A percentile compares a stretch with the other conserved stretches of the same genome.
Evolutionary conservation across 2,888 invertebrate genomes (phyloP).

Genomic region (Selenia dentaria): DNA sequence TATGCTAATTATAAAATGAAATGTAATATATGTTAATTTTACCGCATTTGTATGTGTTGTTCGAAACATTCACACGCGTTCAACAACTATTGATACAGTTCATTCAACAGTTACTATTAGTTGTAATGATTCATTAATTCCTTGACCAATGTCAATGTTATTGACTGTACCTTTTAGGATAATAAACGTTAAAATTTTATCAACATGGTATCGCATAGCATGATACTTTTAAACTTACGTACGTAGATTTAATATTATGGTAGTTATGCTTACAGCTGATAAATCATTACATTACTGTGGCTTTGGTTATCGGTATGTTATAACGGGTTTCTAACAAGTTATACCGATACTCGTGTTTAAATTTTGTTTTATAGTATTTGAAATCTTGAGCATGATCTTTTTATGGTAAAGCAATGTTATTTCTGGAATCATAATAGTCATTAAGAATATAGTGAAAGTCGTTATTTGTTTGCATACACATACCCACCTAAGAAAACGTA

Average conservation of each 20-base stretch:
- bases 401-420: not conserved
- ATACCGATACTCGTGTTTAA: conserved; percentile 13
- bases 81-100: conserved; percentile 3
- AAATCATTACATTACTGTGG: conserved; percentile 20
- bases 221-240: not conserved
- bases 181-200: no score
- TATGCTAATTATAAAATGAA: no score
- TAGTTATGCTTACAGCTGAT: conserved; percentile 40
- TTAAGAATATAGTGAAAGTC: not conserved
- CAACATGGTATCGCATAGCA: not conserved
- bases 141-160: conserved; percentile 64
- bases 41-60: not conserved
- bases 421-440: not conserved
- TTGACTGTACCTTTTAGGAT: conserved; percentile 16
- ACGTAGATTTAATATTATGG: conserved; percentile 21
- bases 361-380: conserved; percentile 1
- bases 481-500: no score
- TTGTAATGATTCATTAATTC: conserved; percentile 55
- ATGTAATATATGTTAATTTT: no score
- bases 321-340: conserved; percentile 26
- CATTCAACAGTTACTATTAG: conserved; percentile 15
- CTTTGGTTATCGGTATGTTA: conserved; percentile 13
- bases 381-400: not conserved
- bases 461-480: no score
- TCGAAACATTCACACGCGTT: not conserved